Base-by-base conservation (phyloP, 2,113 vertebrate species). In the Zosterops lateralis region DNA sequence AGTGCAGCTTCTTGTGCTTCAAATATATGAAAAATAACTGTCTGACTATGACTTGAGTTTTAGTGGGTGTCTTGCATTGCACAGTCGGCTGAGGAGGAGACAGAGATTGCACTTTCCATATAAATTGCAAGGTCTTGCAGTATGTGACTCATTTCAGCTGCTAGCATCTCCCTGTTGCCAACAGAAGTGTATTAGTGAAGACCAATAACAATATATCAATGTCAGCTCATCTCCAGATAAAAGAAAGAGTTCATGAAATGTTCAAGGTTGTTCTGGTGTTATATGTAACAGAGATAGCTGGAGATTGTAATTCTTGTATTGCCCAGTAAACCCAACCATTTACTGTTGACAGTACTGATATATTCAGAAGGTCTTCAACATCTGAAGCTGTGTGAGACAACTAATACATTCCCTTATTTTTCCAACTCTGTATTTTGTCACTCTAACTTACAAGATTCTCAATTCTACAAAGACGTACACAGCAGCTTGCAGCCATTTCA, bases 191-290 rank as follows among this genome's bases (percentile, higher is more conserved):
- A 62, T 95, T 87, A 76, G 68, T 77, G 76, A 26, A 71, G 72
- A 77, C 71, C 71, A 91, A 22, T 89, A 87, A 61, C 66, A 68
- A n/a, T 91, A 29, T n/a, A 75, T 88, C 74, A 68, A 62, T 81
- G 82, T 92, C 84, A 60, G 53, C 40, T 82, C 34, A 42, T 93
- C 58, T 85, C 60, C 71, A 90, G 89, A 67, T 94, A 77, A 88
- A 89, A 81, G 45, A 92, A 85, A 20, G 42, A 47, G 60, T 82
- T 93, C 50, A 64, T 32, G 42, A 91, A 76, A 57, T 3, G 57
- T 86, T 87, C 80, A 92, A 83, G 82, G 75, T 93, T 90, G 50
- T 73, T 93, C 44, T 86, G 67, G 61, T 78, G 62, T 82, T 84
- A 26, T 26, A 61, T 68, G 51, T 81, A 67, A 53, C 40, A 58